Conservation (phyloP, 1,140 invertebrate species). For the Dendrolimus kikuchii region DNA sequence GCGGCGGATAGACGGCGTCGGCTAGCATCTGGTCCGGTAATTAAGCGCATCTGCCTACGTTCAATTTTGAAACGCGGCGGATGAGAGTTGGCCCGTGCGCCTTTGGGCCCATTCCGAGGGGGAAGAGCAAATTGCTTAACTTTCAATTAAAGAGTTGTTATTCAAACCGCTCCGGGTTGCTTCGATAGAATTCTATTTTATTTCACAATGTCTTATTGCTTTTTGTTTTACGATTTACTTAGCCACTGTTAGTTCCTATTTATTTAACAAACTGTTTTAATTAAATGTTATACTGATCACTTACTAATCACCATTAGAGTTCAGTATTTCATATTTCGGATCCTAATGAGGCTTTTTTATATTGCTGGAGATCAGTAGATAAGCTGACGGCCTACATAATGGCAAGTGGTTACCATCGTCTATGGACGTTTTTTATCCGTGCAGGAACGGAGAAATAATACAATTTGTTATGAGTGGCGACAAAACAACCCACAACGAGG, state of each 20-base stretch:
- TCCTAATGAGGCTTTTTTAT: too few relatives aligned
- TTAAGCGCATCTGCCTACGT: conserved; percentile 70
- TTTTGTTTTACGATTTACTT: conserved; percentile 48
- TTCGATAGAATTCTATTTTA: conserved; percentile 62
- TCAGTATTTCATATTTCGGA: conserved; percentile 5
- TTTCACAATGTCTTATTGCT: conserved; percentile 54
- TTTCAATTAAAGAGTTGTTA: conserved; percentile 73
- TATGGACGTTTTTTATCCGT: too few relatives aligned
- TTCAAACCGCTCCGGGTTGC: conserved; percentile 62
- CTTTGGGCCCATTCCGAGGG: conserved; percentile 62
- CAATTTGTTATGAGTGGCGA: too few relatives aligned
- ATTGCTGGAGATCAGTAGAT: too few relatives aligned
- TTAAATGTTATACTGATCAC: conserved; percentile 18
- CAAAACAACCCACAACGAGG: too few relatives aligned
- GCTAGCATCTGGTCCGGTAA: conserved; percentile 58
- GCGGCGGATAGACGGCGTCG: conserved; percentile 21
- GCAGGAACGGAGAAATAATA: too few relatives aligned
- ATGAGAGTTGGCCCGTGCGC: conserved; percentile 56
- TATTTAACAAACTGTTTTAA: conserved; percentile 28
- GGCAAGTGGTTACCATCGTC: too few relatives aligned
- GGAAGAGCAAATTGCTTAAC: conserved; percentile 69
- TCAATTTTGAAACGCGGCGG: conserved; percentile 66
- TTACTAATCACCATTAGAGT: conserved; percentile 34
- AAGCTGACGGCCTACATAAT: too few relatives aligned
- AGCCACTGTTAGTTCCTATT: conserved; percentile 29